Conservation (phyloP, 2,888 invertebrate genomes). For the Yponomeuta evonymella region DNA sequence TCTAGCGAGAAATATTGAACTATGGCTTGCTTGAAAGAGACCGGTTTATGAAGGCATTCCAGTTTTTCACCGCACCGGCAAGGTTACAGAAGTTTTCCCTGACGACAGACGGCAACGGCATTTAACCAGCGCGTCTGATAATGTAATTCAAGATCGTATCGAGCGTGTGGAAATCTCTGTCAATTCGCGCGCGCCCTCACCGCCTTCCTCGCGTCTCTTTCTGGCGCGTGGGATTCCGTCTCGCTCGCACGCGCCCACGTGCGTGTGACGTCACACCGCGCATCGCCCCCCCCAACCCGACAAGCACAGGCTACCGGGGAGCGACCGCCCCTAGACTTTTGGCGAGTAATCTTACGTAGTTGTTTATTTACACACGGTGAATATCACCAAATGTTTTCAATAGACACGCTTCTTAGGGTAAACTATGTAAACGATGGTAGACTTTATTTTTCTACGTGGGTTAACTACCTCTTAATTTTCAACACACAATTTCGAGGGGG, state of each 20-base stretch:
- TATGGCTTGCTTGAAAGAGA: background rate
- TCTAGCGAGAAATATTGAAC: background rate
- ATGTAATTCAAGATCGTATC: constrained; percentile 66
- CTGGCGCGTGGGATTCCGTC: constrained; percentile 35
- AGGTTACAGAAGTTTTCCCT: background rate
- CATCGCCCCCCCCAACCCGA: constrained; percentile 25
- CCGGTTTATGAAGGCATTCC: background rate
- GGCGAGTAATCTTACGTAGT: background rate
- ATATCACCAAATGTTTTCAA: background rate
- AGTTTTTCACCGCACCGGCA: background rate
- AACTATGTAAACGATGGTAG: background rate
- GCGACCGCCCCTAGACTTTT: constrained; percentile 30
- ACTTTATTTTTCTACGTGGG: background rate
- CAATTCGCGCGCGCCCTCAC: constrained; percentile 58
- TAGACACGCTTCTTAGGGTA: background rate
- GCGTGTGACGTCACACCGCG: constrained; percentile 53
- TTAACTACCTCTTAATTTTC: background rate
- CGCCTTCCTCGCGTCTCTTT: constrained; percentile 18
- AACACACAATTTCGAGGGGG: background rate
- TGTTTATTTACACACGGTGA: background rate
- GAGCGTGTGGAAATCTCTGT: constrained; percentile 65
- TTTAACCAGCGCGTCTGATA: constrained; percentile 46
- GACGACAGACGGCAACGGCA: constrained; percentile 23
- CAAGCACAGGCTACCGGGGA: constrained; percentile 49
- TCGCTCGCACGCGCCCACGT: constrained; percentile 61